A percentile compares a stretch with the other conserved stretches of the same genome.
phyloP scores from a whole-genome alignment of 2,797 vertebrate species.

The Lateolabrax maculatus region DNA sequence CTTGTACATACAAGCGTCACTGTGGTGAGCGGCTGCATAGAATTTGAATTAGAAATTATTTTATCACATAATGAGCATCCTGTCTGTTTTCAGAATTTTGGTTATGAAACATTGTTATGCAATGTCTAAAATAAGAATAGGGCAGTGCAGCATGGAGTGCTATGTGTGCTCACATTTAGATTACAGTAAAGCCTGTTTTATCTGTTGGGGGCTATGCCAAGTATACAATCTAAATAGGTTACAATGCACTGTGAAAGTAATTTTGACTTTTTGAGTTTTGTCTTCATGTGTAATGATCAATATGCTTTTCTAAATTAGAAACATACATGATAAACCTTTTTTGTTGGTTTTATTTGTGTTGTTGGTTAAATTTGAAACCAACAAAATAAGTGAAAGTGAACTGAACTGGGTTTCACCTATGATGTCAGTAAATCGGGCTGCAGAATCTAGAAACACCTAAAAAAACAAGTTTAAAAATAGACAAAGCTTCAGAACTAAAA shows the following conservation, averaged over 20 bases:
- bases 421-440: not conserved
- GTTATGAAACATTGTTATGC: slow-evolving; percentile 83
- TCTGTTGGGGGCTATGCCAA: not conserved
- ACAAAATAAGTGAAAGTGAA: not conserved
- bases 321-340: not conserved
- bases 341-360: not conserved
- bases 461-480: slow-evolving; percentile 9
- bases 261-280: too few relatives aligned
- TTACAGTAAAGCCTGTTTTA: slow-evolving; percentile 35
- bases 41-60: slow-evolving; percentile 48
- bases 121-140: slow-evolving; percentile 78
- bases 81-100: slow-evolving; percentile 51
- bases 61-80: slow-evolving; percentile 58
- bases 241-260: not conserved
- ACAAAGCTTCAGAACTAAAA: not conserved
- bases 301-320: not conserved
- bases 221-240: not conserved
- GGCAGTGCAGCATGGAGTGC: slow-evolving; percentile 34
- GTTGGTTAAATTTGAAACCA: not conserved
- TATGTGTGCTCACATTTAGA: slow-evolving; percentile 46
- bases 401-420: not conserved
- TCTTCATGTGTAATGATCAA: not conserved
- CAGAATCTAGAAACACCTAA: not conserved
- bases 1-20: slow-evolving; percentile 14
- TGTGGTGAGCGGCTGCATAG: slow-evolving; percentile 1